Conservation (phyloP, 2,888 invertebrate species). For the Volucella inflata region DNA sequence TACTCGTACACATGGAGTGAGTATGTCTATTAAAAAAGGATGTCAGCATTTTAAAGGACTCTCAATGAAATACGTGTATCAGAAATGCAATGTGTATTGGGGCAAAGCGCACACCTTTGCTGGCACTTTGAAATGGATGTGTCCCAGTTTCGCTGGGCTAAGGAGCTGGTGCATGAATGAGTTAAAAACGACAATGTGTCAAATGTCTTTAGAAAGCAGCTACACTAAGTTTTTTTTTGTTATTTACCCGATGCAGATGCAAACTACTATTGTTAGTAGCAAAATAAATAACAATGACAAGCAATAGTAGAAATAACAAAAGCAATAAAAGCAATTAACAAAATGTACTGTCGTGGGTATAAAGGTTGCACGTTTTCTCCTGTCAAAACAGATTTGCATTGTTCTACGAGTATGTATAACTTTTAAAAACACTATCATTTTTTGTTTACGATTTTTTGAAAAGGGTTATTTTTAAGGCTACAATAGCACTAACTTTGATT, state of each 20-base stretch:
- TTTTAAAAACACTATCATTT: no score
- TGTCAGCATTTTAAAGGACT: conserved; percentile 71
- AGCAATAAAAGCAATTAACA: conserved; percentile 69
- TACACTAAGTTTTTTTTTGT: conserved; percentile 50
- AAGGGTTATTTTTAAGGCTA: no score
- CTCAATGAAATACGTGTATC: conserved; percentile 58
- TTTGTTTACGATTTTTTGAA: no score
- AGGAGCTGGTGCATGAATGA: conserved; percentile 65
- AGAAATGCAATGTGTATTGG: conserved; percentile 59
- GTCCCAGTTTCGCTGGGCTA: conserved; percentile 64
- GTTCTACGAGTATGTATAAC: conserved; percentile 41
- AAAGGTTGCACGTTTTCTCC: conserved; percentile 57
- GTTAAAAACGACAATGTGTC: conserved; percentile 70
- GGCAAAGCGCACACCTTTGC: conserved; percentile 64
- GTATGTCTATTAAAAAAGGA: conserved; percentile 56
- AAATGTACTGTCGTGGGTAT: conserved; percentile 51
- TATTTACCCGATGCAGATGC: conserved; percentile 64
- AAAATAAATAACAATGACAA: conserved; percentile 67
- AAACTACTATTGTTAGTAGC: conserved; percentile 53
- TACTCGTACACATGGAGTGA: background rate
- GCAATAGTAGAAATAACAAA: conserved; percentile 48
- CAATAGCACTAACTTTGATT: no score
- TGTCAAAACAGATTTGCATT: conserved; percentile 58
- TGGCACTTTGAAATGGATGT: conserved; percentile 50
- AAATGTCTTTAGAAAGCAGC: conserved; percentile 62